Conservation (phyloP, 2,113 vertebrate species). For the Crotalus helleri region DNA sequence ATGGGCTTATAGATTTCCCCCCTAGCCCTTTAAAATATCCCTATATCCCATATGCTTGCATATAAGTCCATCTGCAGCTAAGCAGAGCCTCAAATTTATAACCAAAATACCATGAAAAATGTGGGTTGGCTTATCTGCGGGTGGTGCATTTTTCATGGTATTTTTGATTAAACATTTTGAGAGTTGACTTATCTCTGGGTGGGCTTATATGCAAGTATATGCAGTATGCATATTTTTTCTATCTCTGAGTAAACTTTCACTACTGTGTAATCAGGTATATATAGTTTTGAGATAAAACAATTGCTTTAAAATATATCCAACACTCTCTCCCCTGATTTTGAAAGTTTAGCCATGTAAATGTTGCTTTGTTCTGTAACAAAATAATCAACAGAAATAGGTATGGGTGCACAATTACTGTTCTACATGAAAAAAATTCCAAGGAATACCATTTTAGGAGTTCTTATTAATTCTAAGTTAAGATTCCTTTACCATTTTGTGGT, state of each 20-base stretch:
- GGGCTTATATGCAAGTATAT: background rate
- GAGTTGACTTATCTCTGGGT: background rate
- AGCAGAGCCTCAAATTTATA: background rate
- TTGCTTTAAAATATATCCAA: background rate
- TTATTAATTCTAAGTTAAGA: background rate
- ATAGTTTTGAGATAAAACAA: background rate
- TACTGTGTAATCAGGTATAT: background rate
- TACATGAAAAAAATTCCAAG: background rate
- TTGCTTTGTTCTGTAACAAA: background rate
- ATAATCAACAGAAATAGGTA: background rate
- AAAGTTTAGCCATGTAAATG: background rate
- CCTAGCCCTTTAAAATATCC: background rate
- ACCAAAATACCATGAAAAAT: background rate
- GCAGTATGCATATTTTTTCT: background rate
- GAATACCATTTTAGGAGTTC: background rate
- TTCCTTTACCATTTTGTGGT: background rate
- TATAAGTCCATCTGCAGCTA: background rate
- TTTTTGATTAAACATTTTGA: background rate
- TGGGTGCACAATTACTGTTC: background rate
- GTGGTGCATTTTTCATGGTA: background rate
- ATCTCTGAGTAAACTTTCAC: background rate
- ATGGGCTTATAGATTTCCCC: background rate
- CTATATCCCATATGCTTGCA: background rate
- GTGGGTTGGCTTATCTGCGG: background rate
- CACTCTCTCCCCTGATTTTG: background rate